Conservation (phyloP, 2,888 invertebrate genomes). For the Hypomecis atomaria region DNA sequence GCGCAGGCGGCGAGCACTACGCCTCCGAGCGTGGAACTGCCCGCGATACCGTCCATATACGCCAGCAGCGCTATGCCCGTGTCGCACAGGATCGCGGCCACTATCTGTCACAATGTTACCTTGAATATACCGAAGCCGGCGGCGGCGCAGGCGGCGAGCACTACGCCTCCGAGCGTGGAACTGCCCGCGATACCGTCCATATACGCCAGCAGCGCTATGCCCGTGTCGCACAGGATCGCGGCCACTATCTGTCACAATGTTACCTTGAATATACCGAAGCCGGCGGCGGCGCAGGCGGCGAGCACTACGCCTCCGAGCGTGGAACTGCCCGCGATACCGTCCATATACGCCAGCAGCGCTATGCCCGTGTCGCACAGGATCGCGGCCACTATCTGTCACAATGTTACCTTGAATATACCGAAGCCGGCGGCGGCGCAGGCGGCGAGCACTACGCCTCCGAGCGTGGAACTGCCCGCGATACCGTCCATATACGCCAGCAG, state of each 20-base stretch:
- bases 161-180: constrained; percentile 95
- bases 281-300: constrained; percentile 95
- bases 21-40: constrained; percentile 94
- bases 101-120: constrained; percentile 90
- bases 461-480: constrained; percentile 94
- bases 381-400: constrained; percentile 94
- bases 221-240: constrained; percentile 96
- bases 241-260: constrained; percentile 92
- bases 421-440: constrained; percentile 96
- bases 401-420: constrained; percentile 94
- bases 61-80: constrained; percentile 97
- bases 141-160: constrained; percentile 94
- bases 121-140: constrained; percentile 97
- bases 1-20: constrained; percentile 96
- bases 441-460: constrained; percentile 95
- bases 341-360: constrained; percentile 97
- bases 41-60: constrained; percentile 97
- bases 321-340: constrained; percentile 95
- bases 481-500: constrained; percentile 98
- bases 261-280: constrained; percentile 97
- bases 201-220: constrained; percentile 96
- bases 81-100: constrained; percentile 96
- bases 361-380: constrained; percentile 97
- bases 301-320: constrained; percentile 96
- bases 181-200: constrained; percentile 97